These are phyloP conservation scores for Drosophila paramelanica DNA, from an alignment of 2,888 invertebrate species.

Conservation along the genomic window DNA sequence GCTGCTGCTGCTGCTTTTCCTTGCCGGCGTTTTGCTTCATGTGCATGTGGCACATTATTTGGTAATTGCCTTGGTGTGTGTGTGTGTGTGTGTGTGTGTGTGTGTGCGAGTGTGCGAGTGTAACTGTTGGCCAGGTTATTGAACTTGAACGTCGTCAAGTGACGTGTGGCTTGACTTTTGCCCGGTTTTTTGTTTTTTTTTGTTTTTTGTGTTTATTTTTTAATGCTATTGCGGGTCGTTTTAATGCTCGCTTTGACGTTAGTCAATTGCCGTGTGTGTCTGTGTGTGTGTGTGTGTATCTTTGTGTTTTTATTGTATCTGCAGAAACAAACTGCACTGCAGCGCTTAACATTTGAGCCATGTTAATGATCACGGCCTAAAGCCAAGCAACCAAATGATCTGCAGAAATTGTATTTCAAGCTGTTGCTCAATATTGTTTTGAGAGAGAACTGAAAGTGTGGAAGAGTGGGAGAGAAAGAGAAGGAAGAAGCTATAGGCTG, in stretches of 20 bases:
- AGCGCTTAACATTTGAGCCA: constrained; percentile 31
- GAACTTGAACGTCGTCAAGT: constrained; percentile 78
- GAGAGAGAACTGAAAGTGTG: constrained; percentile 12
- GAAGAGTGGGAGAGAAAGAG: neutral
- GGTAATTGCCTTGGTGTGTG: constrained; percentile 68
- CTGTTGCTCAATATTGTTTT: constrained; percentile 8
- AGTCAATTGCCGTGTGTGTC: constrained; percentile 59
- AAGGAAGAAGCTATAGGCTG: neutral
- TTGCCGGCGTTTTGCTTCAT: constrained; percentile 75
- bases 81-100: constrained; percentile 17
- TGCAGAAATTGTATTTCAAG: constrained; percentile 27
- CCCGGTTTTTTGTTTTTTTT: constrained; percentile 37
- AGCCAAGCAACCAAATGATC: constrained; percentile 29
- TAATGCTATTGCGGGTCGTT: constrained; percentile 43
- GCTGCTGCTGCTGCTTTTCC: constrained; percentile 34
- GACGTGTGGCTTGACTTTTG: constrained; percentile 56
- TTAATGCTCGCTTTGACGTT: constrained; percentile 68
- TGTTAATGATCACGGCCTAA: constrained; percentile 65
- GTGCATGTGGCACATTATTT: constrained; percentile 77
- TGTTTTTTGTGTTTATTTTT: constrained; percentile 45
- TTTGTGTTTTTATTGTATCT: constrained; percentile 37
- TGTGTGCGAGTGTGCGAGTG: constrained; percentile 45
- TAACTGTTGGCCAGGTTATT: constrained; percentile 78
- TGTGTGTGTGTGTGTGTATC: constrained; percentile 4
- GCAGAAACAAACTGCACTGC: constrained; percentile 27